Evolutionary conservation across 2,797 vertebrate genomes (phyloP), one percentile per base, ranked within the genome.

Genomic region (Hypotaenidia philippensis): DNA sequence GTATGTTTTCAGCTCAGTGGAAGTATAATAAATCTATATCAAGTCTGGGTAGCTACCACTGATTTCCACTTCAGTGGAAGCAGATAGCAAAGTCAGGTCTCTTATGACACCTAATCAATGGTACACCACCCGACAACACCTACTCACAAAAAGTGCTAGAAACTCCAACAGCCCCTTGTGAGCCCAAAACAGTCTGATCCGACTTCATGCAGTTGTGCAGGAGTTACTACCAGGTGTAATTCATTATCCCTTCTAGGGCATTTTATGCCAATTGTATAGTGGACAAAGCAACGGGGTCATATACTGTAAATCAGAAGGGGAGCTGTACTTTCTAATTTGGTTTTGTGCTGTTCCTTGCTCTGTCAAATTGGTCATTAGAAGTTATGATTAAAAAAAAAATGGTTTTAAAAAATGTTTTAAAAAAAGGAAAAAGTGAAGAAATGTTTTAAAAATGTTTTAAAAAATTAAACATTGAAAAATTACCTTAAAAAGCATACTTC

Each of bases 11-110:
- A 47, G 38, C 40, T 78, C n/a, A 26, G 44, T 79, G 56, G 11
- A 74, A 83, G 14, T 76, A 5, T 66, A 25, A 92, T 34, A 70
- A 90, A 90, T 70, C 59, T 55, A 49, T 23, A 45, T 31, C 31
- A n/a, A 45, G 44, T 55, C 70, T 16, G 70, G 23, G 36, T 64
- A 49, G 44, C 49, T 45, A 36, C 47, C 50, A 16, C 66, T 40
- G 85, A 76, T 76, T 95, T 89, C 69, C 26, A 53, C 56, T 84
- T 70, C 85, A 82, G 1, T 49, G 41, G 77, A 52, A 52, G 44
- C 31, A 69, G 66, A 49, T 13, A 64, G 44, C 23, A 22, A 45
- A 84, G 34, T 70, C 57, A 71, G 66, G 63, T 47, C 21, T 89
- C 74, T 72, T 66, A 19, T 65, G 83, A 41, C 59, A 53, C 59